Base-by-base conservation (phyloP, 2,113 vertebrate genomes). In the Bufo gargarizans region DNA sequence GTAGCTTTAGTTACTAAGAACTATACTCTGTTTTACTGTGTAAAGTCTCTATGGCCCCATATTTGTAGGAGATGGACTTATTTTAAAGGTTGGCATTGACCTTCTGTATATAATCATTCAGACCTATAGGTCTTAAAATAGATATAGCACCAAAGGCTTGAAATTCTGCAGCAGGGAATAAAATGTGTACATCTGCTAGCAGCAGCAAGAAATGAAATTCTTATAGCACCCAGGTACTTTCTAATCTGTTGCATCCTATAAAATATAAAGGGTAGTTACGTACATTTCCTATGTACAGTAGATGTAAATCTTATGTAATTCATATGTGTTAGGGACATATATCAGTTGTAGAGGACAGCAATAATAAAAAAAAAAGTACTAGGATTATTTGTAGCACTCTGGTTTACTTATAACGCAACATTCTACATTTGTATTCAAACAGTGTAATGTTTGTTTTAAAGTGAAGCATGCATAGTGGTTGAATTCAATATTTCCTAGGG, bases 81-180 rank as follows among this genome's bases (percentile, higher is more conserved):
- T 86, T 61, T 77, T 86, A 19, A 77, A 79, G 61, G 55, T 53
- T 86, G 76, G 74, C 85, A 77, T 78, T 76, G n/a, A 72, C 84
- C 71, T 86, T 86, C 76, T 63, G 59, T 78, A 65, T 65, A 65
- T 61, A 86, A 86, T 79, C 58, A 79, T 77, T 78, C 61, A 79
- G 76, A n/a, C 76, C 74, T 79, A 50, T 33, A 86, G 59, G 76
- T 59, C n/a, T 67, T 86, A 76, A 86, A 61, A 20, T 86, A 79
- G 84, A 86, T 86, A 79, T 67, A 86, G 74, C 58, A 65, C 56
- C 74, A 76, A 63, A 86, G 69, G 59, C 19, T 79, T 14, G 19
- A 78, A 63, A n/a, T 67, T 67, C 20, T 65, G 58, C 74, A 86
- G 33, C 43, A 65, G 74, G 33, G 11, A 7, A 86, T 78, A 63